Evolutionary conservation across 2,113 vertebrate species (phyloP).

Genomic region (Elaphurus davidianus): DNA sequence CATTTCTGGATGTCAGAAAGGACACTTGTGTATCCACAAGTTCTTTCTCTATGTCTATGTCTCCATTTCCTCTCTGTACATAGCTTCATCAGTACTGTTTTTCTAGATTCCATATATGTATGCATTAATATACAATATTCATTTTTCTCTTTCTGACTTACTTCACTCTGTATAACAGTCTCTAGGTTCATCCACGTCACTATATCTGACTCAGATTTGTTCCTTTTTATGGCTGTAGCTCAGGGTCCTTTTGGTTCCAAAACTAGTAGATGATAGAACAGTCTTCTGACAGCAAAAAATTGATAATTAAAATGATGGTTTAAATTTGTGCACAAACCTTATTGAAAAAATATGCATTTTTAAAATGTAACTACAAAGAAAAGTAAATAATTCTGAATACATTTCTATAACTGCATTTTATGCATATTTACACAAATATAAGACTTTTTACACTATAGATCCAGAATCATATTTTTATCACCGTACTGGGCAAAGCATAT

Average conservation of each 20-base stretch:
- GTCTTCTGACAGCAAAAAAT: neutral
- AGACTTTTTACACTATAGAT: neutral
- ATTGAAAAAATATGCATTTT: neutral
- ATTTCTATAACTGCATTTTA: neutral
- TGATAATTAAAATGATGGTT: slow-evolving; percentile 4
- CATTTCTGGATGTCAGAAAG: neutral
- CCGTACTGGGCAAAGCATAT: neutral
- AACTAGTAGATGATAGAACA: neutral
- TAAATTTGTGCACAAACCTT: neutral
- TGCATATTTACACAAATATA: neutral
- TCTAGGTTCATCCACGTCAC: neutral
- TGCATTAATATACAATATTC: neutral
- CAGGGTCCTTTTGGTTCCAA: neutral
- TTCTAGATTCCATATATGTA: neutral
- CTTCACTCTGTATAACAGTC: neutral
- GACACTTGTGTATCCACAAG: neutral
- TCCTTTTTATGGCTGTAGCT: neutral
- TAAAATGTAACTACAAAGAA: slow-evolving; percentile 12
- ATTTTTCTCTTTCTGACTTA: neutral
- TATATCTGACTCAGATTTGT: neutral
- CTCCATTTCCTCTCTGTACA: neutral
- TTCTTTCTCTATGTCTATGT: rapidly evolving
- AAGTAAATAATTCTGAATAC: slow-evolving; percentile 12
- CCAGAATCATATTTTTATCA: neutral
- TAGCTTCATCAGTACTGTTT: neutral